Percentiles rank a stretch among this genome's conserved stretches.
These are phyloP conservation scores for Furcifer pardalis DNA, from an alignment of 2,797 vertebrate genomes.

Conservation along the genomic window DNA sequence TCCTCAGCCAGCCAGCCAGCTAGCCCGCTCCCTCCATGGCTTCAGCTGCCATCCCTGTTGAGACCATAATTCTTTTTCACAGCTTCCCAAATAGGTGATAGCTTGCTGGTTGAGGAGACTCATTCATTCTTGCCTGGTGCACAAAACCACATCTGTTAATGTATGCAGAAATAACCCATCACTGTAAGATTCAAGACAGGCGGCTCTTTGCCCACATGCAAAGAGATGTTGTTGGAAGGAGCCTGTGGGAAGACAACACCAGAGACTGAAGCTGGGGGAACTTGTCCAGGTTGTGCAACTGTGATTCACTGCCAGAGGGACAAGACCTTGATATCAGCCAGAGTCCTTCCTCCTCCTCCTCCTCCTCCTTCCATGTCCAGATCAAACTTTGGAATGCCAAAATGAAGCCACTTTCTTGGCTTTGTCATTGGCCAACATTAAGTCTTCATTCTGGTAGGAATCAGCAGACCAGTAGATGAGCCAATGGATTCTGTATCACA, in stretches of 20 bases:
- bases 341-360: no score
- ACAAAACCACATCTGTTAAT: slow-evolving; percentile 45
- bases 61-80: slow-evolving; percentile 77
- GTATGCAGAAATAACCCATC: slow-evolving; percentile 58
- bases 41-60: slow-evolving; percentile 64
- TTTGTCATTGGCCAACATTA: no score
- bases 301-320: neutral
- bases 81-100: slow-evolving; percentile 77
- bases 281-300: slow-evolving; percentile 38
- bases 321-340: neutral
- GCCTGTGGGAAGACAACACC: slow-evolving; percentile 31
- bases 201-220: slow-evolving; percentile 43
- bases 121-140: slow-evolving; percentile 58
- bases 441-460: no score
- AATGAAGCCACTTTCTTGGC: no score
- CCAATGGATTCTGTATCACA: no score
- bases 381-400: no score
- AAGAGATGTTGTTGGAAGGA: slow-evolving; percentile 29
- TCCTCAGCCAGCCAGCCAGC: slow-evolving; percentile 60
- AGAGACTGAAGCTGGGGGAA: neutral
- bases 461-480: no score
- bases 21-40: slow-evolving; percentile 60
- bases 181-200: slow-evolving; percentile 47
- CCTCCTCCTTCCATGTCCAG: no score
- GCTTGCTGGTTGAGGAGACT: slow-evolving; percentile 56